Percentiles rank a stretch among this genome's conserved stretches.
Conservation (phyloP, 2,113 vertebrate species). For the Sitta europaea region DNA sequence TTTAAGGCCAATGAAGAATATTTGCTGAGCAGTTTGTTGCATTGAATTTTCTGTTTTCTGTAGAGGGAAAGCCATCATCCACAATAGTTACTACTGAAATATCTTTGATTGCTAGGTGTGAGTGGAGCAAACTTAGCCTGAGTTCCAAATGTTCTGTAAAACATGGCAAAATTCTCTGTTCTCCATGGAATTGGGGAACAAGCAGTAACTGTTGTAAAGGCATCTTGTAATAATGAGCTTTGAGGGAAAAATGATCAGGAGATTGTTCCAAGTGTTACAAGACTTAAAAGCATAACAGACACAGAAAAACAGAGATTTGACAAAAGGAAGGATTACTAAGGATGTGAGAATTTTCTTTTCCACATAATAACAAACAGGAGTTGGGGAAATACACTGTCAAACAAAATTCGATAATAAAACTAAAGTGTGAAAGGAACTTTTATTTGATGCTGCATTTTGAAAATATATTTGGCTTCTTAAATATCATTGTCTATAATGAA, state of each 20-base stretch:
- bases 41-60: not conserved
- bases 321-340: not conserved
- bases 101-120: not conserved
- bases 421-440: not conserved
- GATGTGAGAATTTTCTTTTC: not conserved
- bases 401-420: not conserved
- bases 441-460: not conserved
- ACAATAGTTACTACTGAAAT: not conserved
- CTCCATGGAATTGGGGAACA: not conserved
- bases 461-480: not conserved
- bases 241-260: not conserved
- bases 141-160: not conserved
- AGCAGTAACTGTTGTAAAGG: rapidly evolving
- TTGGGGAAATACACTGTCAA: not conserved
- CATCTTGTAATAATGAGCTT: not conserved
- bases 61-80: not conserved
- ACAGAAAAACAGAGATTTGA: not conserved
- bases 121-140: not conserved
- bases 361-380: not conserved
- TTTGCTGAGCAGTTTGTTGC: not conserved
- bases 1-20: not conserved
- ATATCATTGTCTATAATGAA: not conserved
- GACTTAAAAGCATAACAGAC: not conserved
- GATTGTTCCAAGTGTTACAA: not conserved
- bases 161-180: not conserved